Conservation (phyloP, 2,888 invertebrate species). For the Brenthis hecate region DNA sequence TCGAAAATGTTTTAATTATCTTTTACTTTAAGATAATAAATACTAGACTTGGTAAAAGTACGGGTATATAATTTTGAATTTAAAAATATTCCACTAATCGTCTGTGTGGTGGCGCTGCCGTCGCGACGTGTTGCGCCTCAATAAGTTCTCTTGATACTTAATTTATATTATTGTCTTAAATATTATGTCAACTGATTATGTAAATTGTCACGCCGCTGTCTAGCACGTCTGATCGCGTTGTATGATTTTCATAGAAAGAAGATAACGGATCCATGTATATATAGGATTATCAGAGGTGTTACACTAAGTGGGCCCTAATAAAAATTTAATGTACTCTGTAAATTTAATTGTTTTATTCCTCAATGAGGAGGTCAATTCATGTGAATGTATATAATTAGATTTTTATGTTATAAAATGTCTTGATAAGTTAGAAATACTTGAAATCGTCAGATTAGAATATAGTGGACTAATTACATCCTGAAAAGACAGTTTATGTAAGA, state of each 20-base stretch:
- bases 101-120: conserved; percentile 2
- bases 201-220: conserved; percentile 17
- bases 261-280: conserved; percentile 7
- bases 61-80: conserved; percentile 34
- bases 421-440: no score
- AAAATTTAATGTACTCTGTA: conserved; percentile 28
- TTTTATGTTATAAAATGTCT: no score
- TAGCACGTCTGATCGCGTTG: conserved; percentile 27
- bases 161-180: conserved; percentile 20
- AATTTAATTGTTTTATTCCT: conserved; percentile 1
- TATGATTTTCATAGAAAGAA: conserved; percentile 12
- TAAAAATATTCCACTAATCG: conserved; percentile 27
- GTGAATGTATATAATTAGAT: no score
- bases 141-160: conserved; percentile 29
- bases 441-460: no score
- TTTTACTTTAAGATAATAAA: conserved; percentile 21
- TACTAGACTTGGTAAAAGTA: conserved; percentile 32
- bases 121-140: neutral
- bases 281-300: conserved; percentile 30
- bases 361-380: neutral
- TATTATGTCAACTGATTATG: conserved; percentile 16
- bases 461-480: no score
- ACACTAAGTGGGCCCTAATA: conserved; percentile 25
- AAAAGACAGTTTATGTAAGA: no score
- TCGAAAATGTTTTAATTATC: conserved; percentile 18